phyloP scores from a whole-genome alignment of 2,888 invertebrate genomes.

The Chaetogeoica ovagalla region DNA sequence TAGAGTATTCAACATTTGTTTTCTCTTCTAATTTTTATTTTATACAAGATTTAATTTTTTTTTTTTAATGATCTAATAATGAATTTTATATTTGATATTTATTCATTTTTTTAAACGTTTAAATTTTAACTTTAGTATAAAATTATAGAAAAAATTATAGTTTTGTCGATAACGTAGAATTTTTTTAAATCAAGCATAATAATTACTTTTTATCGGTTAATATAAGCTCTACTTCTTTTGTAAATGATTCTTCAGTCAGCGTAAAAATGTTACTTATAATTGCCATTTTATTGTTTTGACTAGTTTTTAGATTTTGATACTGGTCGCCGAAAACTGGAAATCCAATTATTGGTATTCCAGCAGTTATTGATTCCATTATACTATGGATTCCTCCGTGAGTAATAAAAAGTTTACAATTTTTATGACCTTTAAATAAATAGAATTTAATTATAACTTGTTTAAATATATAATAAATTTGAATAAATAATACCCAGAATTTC shows the following conservation, averaged over 20 bases:
- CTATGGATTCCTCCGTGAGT: conserved; percentile 64
- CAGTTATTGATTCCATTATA: conserved; percentile 61
- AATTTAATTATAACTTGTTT: not conserved
- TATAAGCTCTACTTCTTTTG: conserved; percentile 2
- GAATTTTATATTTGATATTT: too few relatives aligned
- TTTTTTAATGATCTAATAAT: too few relatives aligned
- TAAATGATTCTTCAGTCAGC: conserved; percentile 14
- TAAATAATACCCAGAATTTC: conserved; percentile 42
- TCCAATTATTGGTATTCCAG: conserved; percentile 60
- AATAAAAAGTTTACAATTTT: conserved; percentile 62
- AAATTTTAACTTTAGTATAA: too few relatives aligned
- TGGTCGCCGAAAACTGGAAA: conserved; percentile 55
- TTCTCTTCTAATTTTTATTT: too few relatives aligned
- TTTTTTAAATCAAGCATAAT: not conserved
- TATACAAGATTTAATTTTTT: too few relatives aligned
- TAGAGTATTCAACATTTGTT: too few relatives aligned
- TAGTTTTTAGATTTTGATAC: conserved; percentile 54
- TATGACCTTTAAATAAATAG: conserved; percentile 57
- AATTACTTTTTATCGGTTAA: conserved; percentile 20
- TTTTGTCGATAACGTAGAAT: too few relatives aligned
- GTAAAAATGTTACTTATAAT: conserved; percentile 43
- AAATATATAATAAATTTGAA: not conserved
- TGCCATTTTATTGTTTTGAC: conserved; percentile 52
- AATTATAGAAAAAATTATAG: too few relatives aligned
- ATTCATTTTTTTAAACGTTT: too few relatives aligned